Conservation (phyloP, 2,888 invertebrate species). For the Gastracanthus pulcherrimus region DNA sequence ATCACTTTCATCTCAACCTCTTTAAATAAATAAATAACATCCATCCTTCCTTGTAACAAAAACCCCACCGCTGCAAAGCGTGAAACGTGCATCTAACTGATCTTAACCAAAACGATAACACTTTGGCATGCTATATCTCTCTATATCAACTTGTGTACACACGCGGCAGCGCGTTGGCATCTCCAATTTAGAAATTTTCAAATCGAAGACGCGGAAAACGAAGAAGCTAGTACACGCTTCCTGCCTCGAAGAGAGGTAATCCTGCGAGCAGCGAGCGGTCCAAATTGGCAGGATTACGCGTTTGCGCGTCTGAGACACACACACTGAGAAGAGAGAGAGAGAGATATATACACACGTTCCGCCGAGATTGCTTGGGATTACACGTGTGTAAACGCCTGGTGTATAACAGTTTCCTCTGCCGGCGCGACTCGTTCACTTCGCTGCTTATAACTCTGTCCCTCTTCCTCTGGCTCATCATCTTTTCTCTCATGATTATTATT, state of each 20-base stretch:
- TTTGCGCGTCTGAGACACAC: slow-evolving; percentile 47
- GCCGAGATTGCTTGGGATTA: slow-evolving; percentile 75
- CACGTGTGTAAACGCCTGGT: slow-evolving; percentile 63
- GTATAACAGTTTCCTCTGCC: too few species aligned
- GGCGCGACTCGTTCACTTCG: background rate
- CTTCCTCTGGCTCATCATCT: background rate
- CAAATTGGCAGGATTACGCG: slow-evolving; percentile 60
- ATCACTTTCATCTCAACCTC: too few species aligned
- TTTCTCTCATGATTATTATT: slow-evolving; percentile 34
- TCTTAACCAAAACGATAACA: too few species aligned
- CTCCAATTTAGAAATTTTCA: slow-evolving; percentile 46
- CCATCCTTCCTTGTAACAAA: too few species aligned
- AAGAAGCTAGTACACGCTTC: background rate
- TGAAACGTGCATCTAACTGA: too few species aligned
- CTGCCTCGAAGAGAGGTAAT: background rate
- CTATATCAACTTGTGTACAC: background rate
- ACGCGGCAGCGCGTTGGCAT: slow-evolving; percentile 7
- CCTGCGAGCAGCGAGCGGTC: slow-evolving; percentile 45
- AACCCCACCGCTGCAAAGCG: too few species aligned
- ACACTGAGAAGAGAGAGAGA: too few species aligned
- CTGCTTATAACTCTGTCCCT: background rate
- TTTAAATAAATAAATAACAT: too few species aligned
- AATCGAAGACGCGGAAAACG: slow-evolving; percentile 5
- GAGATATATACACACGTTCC: slow-evolving; percentile 60
- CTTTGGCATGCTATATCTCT: too few species aligned